Base-by-base conservation (phyloP, 2,113 vertebrate species). In the Pao palembangensis region DNA sequence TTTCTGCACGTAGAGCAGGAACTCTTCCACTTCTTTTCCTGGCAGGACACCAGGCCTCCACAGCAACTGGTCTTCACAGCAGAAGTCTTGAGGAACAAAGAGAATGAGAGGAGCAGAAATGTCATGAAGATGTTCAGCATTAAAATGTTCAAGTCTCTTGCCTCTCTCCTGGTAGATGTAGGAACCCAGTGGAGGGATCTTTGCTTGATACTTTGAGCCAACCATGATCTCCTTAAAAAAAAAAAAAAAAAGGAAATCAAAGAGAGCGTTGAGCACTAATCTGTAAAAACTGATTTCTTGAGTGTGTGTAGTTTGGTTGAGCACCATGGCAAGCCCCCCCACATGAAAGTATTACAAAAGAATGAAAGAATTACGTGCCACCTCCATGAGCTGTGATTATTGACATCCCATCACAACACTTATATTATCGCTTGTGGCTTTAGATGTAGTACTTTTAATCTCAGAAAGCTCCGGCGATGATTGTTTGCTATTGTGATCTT, bases 141-240 rank as follows among this genome's bases (percentile, higher is more conserved):
- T n/a, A 13, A 13, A 62, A 28, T 7, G 5, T 28, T 28, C 5
- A 7, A 4, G 15, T 15, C 17, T 19, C 87, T 90, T 79, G 97
- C 96, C 91, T 91, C 87, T 93, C 6, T 96, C 93, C 20, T 90
- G 72, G 1, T 85, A 91, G 19, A 85, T 77, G 57, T 85, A 89
- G 0, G 81, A 58, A 70, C 79, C 81, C 51, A 95, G 83, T 65
- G 87, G 80, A 71, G 94, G 94, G 81, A 98, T 93, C 47, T 88
- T 86, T 2, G 94, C 96, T 76, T 98, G 96, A 82, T 94, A 96
- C 88, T 94, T 93, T 20, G 93, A 93, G 51, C 96, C 95, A 61
- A 96, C 92, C 94, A 97, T 96, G 82, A 96, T 98, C 64, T 96
- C 94, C 96, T 98, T 38, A 38, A 38, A 38, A 38, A 38, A 38